phyloP scores from a whole-genome alignment of 2,113 vertebrate species.

The Excalfactoria chinensis region DNA sequence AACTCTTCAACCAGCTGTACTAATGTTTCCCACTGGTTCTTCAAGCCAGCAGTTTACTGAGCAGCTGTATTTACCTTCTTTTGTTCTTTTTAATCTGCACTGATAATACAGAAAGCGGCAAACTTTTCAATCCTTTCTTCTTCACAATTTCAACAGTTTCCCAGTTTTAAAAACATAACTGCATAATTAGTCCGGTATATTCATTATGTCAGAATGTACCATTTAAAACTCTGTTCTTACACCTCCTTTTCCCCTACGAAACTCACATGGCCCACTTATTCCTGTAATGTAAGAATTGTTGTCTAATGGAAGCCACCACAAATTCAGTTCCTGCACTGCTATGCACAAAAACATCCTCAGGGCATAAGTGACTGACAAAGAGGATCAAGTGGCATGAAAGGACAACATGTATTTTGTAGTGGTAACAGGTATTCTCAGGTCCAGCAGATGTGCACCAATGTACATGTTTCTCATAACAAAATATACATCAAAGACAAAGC shows the following conservation, averaged over 20 bases:
- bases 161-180: not conserved
- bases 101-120: not conserved
- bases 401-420: constrained; percentile 2
- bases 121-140: not conserved
- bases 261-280: not conserved
- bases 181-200: not conserved
- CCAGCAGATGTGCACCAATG: not conserved
- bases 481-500: not conserved
- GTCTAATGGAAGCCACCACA: not conserved
- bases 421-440: not conserved
- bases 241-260: not conserved
- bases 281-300: not conserved
- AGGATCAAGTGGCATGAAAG: constrained; percentile 9
- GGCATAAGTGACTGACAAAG: constrained; percentile 9
- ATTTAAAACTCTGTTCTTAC: not conserved
- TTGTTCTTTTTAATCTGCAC: not conserved
- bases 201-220: not conserved
- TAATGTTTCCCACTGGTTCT: not conserved
- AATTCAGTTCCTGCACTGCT: not conserved
- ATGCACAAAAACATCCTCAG: constrained; percentile 12
- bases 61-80: not conserved
- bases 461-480: constrained; percentile 16
- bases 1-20: not conserved
- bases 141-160: not conserved
- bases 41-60: not conserved